Evolutionary conservation across 2,888 invertebrate species (phyloP), one percentile per base, ranked within the genome.

Genomic region (Rhaphigaster nebulosa): DNA sequence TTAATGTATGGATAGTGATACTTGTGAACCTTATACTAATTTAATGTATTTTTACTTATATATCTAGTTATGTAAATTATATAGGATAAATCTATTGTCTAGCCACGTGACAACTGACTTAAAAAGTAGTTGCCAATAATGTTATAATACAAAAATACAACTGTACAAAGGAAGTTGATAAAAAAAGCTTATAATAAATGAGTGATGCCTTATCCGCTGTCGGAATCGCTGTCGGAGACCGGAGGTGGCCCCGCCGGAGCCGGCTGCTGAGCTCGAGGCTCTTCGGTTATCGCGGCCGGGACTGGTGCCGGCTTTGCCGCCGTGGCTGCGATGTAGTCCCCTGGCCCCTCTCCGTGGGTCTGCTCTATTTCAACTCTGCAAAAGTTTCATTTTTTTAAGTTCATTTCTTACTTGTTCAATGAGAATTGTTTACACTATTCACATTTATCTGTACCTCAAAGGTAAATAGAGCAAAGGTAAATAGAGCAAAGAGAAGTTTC

Each of bases 311-410:
- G 93, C 89, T 93, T 94, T 6, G 93, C 92, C 34, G 95, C 94
- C 18, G 96, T 96, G 84, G 96, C 96, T 87, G 95, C 94, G 90
- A 96, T 94, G 93, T 97, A 96, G 88, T 96, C 96, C 92, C 95
- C 96, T 91, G 96, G 96, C 60, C 95, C 95, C 93, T 96, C 96
- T 34, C 96, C 96, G 93, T 96, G 96, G 90, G 97, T 97, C 93
- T 97, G 97, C 94, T 98, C 98, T 94, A 98, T 98, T 93, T 97
- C 98, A 93, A 98, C 98, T 93, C 97, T 97, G 92, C n/a, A 50
- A 93, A 92, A 90, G 38, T 76, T 12, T 76, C 0, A 6, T 76
- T 76, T 76, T 34, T 12, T 20, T 38, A 38, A 80, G 10, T 41
- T 26, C 1, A 18, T 65, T 29, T 65, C 29, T 15, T 29, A 1